Evolutionary conservation across 2,888 invertebrate genomes (phyloP).

Genomic region (Hedychridium roseum): DNA sequence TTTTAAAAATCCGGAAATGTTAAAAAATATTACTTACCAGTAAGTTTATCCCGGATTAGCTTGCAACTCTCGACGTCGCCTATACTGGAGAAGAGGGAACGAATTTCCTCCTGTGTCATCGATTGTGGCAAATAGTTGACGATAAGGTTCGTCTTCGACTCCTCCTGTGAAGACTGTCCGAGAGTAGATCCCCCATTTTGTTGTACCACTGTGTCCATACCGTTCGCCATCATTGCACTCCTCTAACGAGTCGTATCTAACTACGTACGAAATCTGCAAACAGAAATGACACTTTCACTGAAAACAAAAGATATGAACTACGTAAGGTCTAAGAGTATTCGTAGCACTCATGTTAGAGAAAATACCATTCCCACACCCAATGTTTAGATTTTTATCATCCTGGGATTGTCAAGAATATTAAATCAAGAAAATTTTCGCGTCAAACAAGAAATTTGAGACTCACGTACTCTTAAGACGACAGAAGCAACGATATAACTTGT

Average conservation of each 20-base stretch:
- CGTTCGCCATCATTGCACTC: slow-evolving; percentile 81
- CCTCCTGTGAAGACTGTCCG: slow-evolving; percentile 75
- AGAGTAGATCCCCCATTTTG: slow-evolving; percentile 79
- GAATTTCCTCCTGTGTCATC: slow-evolving; percentile 99
- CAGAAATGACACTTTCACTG: slow-evolving; percentile 6
- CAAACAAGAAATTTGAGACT: no score
- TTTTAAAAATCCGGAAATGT: not conserved
- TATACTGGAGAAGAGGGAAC: slow-evolving; percentile 96
- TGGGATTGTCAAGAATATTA: not conserved
- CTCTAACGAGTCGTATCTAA: slow-evolving; percentile 52
- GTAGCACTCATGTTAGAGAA: no score
- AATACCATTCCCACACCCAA: not conserved
- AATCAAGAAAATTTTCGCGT: no score
- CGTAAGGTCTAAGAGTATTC: no score
- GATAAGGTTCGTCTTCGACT: slow-evolving; percentile 98
- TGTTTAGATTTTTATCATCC: not conserved
- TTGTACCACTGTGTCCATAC: slow-evolving; percentile 82
- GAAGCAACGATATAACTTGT: no score
- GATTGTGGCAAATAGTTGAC: slow-evolving; percentile 99
- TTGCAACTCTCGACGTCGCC: slow-evolving; percentile 99
- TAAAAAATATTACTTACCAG: slow-evolving; percentile 81
- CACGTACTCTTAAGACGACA: no score
- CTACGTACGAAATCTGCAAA: slow-evolving; percentile 61
- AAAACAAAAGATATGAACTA: not conserved
- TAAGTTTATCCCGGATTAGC: slow-evolving; percentile 97